These are phyloP conservation scores for Drosophila villosipedis DNA, from an alignment of 2,888 invertebrate species.

Conservation along the genomic window DNA sequence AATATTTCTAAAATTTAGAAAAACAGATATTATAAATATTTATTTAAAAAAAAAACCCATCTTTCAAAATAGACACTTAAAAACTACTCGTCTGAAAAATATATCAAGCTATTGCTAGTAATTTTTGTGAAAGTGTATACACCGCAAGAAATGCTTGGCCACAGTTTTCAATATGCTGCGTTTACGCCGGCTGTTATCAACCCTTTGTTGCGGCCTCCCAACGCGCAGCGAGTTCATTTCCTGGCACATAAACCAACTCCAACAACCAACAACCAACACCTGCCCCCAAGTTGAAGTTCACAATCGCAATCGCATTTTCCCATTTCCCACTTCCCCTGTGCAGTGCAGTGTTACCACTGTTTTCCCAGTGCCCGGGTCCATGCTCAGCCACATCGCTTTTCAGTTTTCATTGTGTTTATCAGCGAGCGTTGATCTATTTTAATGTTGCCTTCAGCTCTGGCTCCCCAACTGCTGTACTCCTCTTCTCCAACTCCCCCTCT, in stretches of 20 bases:
- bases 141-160: slow-evolving; percentile 22
- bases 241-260: slow-evolving; percentile 23
- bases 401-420: slow-evolving; percentile 69
- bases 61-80: neutral
- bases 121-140: slow-evolving; percentile 1
- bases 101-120: neutral
- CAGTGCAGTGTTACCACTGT: neutral
- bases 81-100: neutral
- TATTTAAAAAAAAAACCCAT: no score
- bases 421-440: slow-evolving; percentile 74
- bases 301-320: slow-evolving; percentile 8
- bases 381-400: slow-evolving; percentile 51
- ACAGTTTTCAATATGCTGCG: slow-evolving; percentile 11
- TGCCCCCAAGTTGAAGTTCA: slow-evolving; percentile 24
- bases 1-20: neutral
- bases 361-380: slow-evolving; percentile 6
- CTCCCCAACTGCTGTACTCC: slow-evolving; percentile 20
- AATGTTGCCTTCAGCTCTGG: slow-evolving; percentile 51
- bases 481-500: slow-evolving; percentile 14
- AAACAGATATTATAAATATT: neutral
- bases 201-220: slow-evolving; percentile 39
- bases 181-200: slow-evolving; percentile 40
- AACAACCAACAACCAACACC: slow-evolving; percentile 28
- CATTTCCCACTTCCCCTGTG: neutral
- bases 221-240: slow-evolving; percentile 45